Evolutionary conservation across 2,113 vertebrate species (phyloP).

Genomic region (Aldabrachelys gigantea): DNA sequence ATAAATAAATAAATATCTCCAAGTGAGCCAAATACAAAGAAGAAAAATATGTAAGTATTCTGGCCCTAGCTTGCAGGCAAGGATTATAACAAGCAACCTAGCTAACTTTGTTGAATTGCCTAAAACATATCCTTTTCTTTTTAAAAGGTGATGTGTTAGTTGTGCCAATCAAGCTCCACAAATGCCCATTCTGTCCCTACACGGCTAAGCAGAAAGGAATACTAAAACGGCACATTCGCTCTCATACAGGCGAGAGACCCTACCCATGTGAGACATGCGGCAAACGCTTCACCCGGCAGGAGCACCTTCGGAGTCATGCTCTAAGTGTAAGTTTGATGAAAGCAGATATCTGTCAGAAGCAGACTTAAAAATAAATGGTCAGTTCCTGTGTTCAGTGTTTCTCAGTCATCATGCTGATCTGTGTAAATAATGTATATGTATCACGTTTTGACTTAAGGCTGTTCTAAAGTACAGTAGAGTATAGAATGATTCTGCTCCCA

Average conservation of each 20-base stretch:
- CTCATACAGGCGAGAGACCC: slow-evolving; percentile 94
- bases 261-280: slow-evolving; percentile 96
- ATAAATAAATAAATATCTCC: neutral
- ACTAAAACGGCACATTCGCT: slow-evolving; percentile 95
- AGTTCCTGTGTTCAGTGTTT: neutral
- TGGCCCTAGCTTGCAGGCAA: fast-evolving
- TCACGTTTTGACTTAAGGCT: neutral
- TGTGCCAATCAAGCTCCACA: slow-evolving; percentile 95
- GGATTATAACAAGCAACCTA: fast-evolving
- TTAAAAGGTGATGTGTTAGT: slow-evolving; percentile 89
- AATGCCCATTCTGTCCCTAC: slow-evolving; percentile 97
- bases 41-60: fast-evolving
- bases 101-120: fast-evolving
- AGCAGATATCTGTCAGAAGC: fast-evolving
- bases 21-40: neutral
- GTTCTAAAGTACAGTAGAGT: fast-evolving
- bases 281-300: slow-evolving; percentile 95
- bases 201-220: slow-evolving; percentile 98
- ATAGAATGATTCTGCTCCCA: neutral
- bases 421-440: neutral
- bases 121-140: fast-evolving
- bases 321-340: slow-evolving; percentile 85
- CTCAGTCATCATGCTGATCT: fast-evolving
- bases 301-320: slow-evolving; percentile 94
- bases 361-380: neutral